Conservation (phyloP, 1,140 invertebrate genomes). For the Oncopodura yosiiana region DNA sequence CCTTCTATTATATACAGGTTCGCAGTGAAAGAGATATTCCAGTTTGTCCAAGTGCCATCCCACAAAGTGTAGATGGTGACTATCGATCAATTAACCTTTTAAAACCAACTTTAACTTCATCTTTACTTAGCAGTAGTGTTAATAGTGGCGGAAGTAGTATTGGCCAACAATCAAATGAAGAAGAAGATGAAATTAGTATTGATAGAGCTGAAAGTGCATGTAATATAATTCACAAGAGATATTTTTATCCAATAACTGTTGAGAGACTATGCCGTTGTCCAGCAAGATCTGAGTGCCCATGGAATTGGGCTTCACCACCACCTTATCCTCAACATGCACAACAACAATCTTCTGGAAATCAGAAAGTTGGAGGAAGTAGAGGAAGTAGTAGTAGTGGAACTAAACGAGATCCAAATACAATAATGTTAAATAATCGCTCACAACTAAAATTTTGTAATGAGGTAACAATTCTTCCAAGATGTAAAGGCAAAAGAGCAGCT, state of each 20-base stretch:
- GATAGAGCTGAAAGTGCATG: conserved; percentile 38
- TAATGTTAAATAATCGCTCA: conserved; percentile 45
- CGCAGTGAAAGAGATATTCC: conserved; percentile 46
- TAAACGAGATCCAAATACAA: conserved; percentile 38
- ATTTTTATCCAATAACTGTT: conserved; percentile 45
- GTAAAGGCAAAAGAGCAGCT: too few relatives aligned
- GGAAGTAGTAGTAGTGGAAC: conserved; percentile 9
- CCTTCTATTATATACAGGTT: conserved; percentile 38
- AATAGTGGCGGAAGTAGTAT: neutral
- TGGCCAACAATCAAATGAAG: neutral
- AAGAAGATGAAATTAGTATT: neutral
- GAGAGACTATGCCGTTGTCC: conserved; percentile 49
- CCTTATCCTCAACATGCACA: conserved; percentile 18
- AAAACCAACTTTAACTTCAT: too few relatives aligned
- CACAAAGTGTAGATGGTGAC: neutral
- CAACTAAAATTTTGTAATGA: conserved; percentile 40
- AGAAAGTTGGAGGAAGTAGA: neutral
- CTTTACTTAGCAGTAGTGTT: neutral
- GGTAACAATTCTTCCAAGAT: conserved; percentile 25
- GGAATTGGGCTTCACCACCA: conserved; percentile 38
- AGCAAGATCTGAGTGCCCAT: conserved; percentile 46
- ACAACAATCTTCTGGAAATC: neutral
- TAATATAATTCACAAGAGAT: conserved; percentile 46
- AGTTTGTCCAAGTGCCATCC: conserved; percentile 37
- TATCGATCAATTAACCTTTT: neutral